Base-by-base conservation (phyloP, 2,888 invertebrate genomes). In the Rhopalosiphum nymphaeae region DNA sequence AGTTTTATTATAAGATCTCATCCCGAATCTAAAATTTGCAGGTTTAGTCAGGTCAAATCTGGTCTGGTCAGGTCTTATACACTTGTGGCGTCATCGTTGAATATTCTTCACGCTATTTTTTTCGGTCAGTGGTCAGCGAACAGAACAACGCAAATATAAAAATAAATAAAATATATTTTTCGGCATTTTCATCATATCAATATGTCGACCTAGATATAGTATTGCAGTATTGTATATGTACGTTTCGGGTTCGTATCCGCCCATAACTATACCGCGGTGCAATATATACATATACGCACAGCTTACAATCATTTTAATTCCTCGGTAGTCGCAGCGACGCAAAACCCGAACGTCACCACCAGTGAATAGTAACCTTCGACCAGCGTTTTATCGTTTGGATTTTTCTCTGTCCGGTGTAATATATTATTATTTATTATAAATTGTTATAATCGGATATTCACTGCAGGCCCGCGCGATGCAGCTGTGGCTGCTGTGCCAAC, bases 401-500 rank as follows among this genome's bases (percentile, higher is more conserved):
- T 78, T 78, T 78, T 78, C 36, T 42, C 78, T 7, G 29, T n/a
- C n/a, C n/a, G 67, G 7, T 67, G n/a, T 67, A 67, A 16, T 67
- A 16, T 78, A 36, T 36, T 78, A 78, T 78, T 36, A 36, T 78
- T 78, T 78, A 78, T 78, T 78, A 78, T 78, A 78, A 78, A 78
- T 78, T 42, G 78, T 78, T 29, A 46, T 46, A 46, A 42, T 26
- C 86, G 86, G 86, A 86, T 44, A 46, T 25, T 46, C 86, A 13
- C 29, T 42, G 46, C 85, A 86, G 46, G 46, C 25, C 86, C 29
- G 29, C 44, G 86, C 78, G 21, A 26, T 78, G 78, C 78, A 78
- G 36, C 78, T 78, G 78, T 36, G 78, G 78, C 78, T 42, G 78
- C 78, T 78, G 36, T 78, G 78, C 78, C 78, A 78, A 46, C 86